These are phyloP conservation scores for Drosophila buzzatii DNA, from an alignment of 2,888 invertebrate genomes.

Conservation along the genomic window DNA sequence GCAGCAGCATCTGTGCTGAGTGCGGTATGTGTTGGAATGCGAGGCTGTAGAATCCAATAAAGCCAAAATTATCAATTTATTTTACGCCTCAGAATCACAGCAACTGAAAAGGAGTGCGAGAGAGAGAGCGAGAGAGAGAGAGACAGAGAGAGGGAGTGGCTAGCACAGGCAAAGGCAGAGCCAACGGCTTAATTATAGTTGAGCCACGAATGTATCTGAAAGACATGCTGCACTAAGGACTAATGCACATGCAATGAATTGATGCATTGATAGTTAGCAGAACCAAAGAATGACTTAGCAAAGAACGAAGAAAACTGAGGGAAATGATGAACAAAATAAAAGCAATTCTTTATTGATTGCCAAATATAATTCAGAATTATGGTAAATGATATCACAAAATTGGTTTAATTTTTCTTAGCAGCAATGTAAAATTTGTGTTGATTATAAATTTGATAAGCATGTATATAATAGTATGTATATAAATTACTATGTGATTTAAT, in stretches of 20 bases:
- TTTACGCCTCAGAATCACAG: constrained; percentile 80
- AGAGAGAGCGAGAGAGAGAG: background rate
- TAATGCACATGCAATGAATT: constrained; percentile 28
- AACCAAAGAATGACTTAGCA: background rate
- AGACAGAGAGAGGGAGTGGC: background rate
- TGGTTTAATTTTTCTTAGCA: too few relatives aligned
- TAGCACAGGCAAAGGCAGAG: constrained; percentile 26
- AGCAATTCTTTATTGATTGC: background rate
- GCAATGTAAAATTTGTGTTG: too few relatives aligned
- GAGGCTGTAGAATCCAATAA: constrained; percentile 71
- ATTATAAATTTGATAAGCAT: background rate
- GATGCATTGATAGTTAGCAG: constrained; percentile 10
- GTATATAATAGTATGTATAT: background rate
- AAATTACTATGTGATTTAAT: background rate
- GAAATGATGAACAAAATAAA: background rate
- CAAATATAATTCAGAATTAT: too few relatives aligned
- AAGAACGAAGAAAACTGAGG: background rate
- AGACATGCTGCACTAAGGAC: constrained; percentile 31
- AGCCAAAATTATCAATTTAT: constrained; percentile 82
- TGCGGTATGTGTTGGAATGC: constrained; percentile 52
- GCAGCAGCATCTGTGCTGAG: constrained; percentile 31
- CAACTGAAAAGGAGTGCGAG: constrained; percentile 18
- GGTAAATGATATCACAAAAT: too few relatives aligned
- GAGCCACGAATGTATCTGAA: constrained; percentile 30
- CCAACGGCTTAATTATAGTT: constrained; percentile 77